Conservation (phyloP, 1,140 invertebrate species). For the Cyclina sinensis region DNA sequence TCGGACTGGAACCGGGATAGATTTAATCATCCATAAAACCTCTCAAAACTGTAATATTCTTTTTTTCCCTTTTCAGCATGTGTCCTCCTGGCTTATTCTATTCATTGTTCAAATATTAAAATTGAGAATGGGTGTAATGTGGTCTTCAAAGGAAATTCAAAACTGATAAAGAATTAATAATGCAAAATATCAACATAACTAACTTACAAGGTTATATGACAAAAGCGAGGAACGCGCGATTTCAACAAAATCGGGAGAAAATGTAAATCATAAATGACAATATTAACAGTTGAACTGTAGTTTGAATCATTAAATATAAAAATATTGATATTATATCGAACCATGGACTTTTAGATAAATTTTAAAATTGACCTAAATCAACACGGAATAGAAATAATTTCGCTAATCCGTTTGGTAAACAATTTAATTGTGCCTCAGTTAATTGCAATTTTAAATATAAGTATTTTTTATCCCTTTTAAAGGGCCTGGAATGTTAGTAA, state of each 20-base stretch:
- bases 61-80: neutral
- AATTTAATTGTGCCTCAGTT: too few relatives aligned
- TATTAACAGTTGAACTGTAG: neutral
- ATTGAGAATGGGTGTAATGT: neutral
- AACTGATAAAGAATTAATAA: conserved; percentile 28
- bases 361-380: conserved; percentile 3
- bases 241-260: conserved; percentile 10
- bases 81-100: neutral
- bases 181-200: conserved; percentile 23
- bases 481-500: too few relatives aligned
- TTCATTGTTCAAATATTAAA: conserved; percentile 42
- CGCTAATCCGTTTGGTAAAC: too few relatives aligned
- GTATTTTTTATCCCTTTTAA: too few relatives aligned
- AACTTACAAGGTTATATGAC: conserved; percentile 9
- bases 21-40: neutral
- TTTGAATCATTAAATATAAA: neutral
- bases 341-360: neutral
- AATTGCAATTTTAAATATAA: too few relatives aligned
- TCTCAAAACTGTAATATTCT: neutral
- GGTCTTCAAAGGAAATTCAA: conserved; percentile 23
- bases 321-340: neutral
- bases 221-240: neutral
- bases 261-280: neutral
- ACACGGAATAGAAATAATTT: too few relatives aligned
- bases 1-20: neutral